Base-by-base conservation (phyloP, 1,140 invertebrate species). In the Zaprionus vittiger region DNA sequence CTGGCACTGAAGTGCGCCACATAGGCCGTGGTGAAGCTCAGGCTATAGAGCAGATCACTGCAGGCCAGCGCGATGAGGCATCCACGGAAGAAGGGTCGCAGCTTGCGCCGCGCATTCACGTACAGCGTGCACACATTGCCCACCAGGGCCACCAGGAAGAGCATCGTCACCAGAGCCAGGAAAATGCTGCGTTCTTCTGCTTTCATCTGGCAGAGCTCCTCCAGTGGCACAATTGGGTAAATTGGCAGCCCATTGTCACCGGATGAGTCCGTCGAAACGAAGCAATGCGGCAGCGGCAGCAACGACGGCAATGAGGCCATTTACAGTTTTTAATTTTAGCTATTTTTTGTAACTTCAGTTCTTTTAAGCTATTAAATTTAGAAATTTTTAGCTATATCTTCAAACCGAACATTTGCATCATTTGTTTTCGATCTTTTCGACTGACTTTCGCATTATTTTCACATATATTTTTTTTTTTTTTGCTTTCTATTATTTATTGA, bases 1-100 rank as follows among this genome's bases (percentile, higher is more conserved):
- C 72, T 49, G 0, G 79, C 74, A 7, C 66, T 72, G 14, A 91
- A 83, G 62, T 91, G 77, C 2, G 81, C 78, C 57, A 91, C 70
- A 52, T 92, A 92, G 34, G 78, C 73, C 1, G 62, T 52, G 34
- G 78, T 68, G 15, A 80, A 76, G 41, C 92, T 85, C 2, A 93
- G 63, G 1, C 86, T 91, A 20, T 91, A 93, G 5, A 93, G 60
- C 4, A 94, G 77, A 78, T 94, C 94, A 34, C 93, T 93, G 38
- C 91, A 56, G 17, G 93, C 93, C 57, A 94, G 78, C 0, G 93
- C 93, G 14, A 94, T 92, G 7, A 94, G 89, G 15, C 92, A 94
- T 54, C 85, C 84, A 56, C 92, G 77, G 6, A 92, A 93, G 26
- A 93, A 89, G 4, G 90, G 86, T 0, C 92, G 64, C 49, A 93